Percentiles rank a stretch among this genome's conserved stretches.
Evolutionary conservation across 2,888 invertebrate genomes (phyloP).

Genomic region (Cantharis lateralis): DNA sequence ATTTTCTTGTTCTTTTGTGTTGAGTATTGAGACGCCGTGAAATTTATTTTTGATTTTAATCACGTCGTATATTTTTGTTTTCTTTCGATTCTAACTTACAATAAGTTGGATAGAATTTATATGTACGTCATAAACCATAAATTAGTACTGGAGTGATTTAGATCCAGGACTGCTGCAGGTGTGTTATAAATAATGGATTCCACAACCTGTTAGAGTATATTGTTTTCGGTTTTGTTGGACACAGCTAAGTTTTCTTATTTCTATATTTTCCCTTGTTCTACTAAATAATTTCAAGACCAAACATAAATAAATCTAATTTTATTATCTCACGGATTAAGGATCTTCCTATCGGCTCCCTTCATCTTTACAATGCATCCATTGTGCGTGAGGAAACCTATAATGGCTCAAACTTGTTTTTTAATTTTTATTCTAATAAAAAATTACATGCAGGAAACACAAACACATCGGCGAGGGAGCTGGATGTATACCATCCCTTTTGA

Average conservation of each 20-base stretch:
- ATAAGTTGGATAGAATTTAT: constrained; percentile 13
- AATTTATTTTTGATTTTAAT: constrained; percentile 15
- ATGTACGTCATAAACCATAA: constrained; percentile 29
- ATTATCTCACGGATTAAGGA: background rate
- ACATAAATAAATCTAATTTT: constrained; percentile 16
- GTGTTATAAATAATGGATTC: constrained; percentile 29
- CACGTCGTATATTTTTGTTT: constrained; percentile 23
- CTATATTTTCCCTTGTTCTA: constrained; percentile 3
- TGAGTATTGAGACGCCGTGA: background rate
- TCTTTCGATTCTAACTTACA: constrained; percentile 5
- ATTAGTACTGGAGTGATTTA: constrained; percentile 26
- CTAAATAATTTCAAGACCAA: constrained; percentile 19
- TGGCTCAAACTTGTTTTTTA: background rate
- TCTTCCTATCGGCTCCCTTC: background rate
- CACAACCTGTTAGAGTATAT: constrained; percentile 30
- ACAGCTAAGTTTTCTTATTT: background rate
- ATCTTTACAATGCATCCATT: background rate
- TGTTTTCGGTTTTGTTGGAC: constrained; percentile 26
- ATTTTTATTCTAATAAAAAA: background rate
- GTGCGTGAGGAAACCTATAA: background rate
- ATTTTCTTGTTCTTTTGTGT: constrained; percentile 10
- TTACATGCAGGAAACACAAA: background rate
- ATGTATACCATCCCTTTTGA: background rate
- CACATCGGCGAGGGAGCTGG: background rate
- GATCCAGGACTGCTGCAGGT: constrained; percentile 24